Evolutionary conservation across 2,113 vertebrate genomes (phyloP), one percentile per base, ranked within the genome.

Genomic region (Ciconia boyciana): DNA sequence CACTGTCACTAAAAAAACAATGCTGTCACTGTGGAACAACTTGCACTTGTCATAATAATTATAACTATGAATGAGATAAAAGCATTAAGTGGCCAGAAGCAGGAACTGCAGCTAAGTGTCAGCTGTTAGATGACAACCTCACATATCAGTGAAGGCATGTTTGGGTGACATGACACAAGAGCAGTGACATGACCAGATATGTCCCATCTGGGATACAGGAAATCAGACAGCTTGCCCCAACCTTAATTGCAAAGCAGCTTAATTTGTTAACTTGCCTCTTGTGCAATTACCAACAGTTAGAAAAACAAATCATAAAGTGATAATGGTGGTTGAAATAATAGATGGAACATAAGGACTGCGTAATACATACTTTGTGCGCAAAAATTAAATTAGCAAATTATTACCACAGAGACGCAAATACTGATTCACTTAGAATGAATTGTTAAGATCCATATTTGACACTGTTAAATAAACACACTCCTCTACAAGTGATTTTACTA

Each of bases 41-140:
- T 94, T 91, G 93, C 66, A 43, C 81, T 72, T 97, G 96, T 96
- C 95, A 91, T 43, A 85, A 80, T 61, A 94, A 96, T 96, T 94
- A 39, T 64, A 93, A 87, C 61, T 82, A 65, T 43, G 91, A 94
- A 94, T 51, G 70, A 94, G 87, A 94, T 79, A 93, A 92, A 96
- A 94, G 61, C 61, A 72, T 36, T 24, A 94, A 85, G 89, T 87
- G 62, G 94, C 83, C 75, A 29, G 74, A 72, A 90, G 81, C 83
- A 77, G 74, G 81, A 93, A 89, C 66, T 92, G 75, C 69, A 79
- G 61, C n/a, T 46, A 52, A 90, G n/a, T 85, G 81, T 91, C 83
- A 94, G 93, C 93, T 97, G 94, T 79, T 87, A 70, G 78, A 78
- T 89, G 90, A 78, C 94, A 96, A n/a, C 87, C 54, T 72, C 61